These are phyloP conservation scores for Psilopsiagon aymara DNA, from an alignment of 2,113 vertebrate genomes.

Conservation along the genomic window DNA sequence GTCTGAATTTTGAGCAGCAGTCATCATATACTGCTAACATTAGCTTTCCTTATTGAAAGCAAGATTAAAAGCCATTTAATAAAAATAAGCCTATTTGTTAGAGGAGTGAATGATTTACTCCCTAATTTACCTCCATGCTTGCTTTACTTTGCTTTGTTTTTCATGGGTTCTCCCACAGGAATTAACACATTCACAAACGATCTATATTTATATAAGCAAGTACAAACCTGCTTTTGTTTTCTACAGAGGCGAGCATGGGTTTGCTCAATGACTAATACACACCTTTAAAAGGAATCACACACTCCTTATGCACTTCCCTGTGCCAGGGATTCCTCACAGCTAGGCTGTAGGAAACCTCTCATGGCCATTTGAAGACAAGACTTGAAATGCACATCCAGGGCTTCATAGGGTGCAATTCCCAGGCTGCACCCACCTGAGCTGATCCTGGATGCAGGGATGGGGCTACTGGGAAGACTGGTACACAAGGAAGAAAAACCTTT, in stretches of 20 bases:
- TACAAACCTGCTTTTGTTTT: neutral
- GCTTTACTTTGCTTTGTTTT: neutral
- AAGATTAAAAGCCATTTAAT: neutral
- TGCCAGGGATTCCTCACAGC: neutral
- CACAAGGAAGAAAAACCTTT: rapidly evolving
- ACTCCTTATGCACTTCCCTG: rapidly evolving
- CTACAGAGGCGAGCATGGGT: rapidly evolving
- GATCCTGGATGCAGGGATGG: too few relatives aligned
- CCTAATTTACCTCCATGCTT: neutral
- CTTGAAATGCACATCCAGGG: too few relatives aligned
- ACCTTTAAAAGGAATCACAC: neutral
- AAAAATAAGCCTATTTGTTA: neutral
- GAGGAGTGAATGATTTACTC: neutral
- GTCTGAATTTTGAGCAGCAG: neutral
- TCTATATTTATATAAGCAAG: neutral
- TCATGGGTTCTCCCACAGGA: neutral
- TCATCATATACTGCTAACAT: neutral
- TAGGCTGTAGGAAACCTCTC: neutral
- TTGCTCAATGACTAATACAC: rapidly evolving
- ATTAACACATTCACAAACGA: rapidly evolving
- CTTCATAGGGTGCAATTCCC: rapidly evolving
- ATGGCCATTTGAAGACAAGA: rapidly evolving
- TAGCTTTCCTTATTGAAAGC: neutral
- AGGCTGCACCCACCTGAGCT: rapidly evolving
- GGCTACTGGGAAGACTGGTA: neutral